phyloP scores from a whole-genome alignment of 1,140 invertebrate genomes.

The Aethina tumida region DNA sequence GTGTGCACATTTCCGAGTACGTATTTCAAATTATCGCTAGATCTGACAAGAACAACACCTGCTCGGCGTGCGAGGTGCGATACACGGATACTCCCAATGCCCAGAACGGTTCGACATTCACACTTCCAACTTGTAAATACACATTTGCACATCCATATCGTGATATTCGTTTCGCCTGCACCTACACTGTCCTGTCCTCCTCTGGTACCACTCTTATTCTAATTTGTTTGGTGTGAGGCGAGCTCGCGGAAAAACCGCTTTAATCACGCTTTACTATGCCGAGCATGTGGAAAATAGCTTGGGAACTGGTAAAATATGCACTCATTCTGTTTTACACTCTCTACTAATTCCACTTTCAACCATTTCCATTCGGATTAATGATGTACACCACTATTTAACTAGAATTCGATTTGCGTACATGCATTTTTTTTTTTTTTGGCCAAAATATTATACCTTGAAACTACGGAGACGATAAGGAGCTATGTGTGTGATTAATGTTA shows the following conservation, averaged over 20 bases:
- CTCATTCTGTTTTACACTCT: too few species aligned
- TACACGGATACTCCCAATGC: constrained; percentile 9
- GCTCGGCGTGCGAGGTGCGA: constrained; percentile 21
- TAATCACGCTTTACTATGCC: constrained; percentile 9
- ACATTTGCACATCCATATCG: constrained; percentile 2
- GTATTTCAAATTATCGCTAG: constrained; percentile 30
- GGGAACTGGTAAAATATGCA: too few species aligned
- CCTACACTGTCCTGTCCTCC: constrained; percentile 4
- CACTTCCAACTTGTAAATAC: constrained; percentile 1
- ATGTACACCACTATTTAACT: too few species aligned
- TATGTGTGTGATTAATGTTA: too few species aligned
- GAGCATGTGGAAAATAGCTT: too few species aligned
- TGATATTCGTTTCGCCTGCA: constrained; percentile 1
- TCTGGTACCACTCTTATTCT: constrained; percentile 6
- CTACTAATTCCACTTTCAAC: too few species aligned
- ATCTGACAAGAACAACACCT: constrained; percentile 32
- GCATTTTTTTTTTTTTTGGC: too few species aligned
- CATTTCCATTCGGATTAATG: too few species aligned
- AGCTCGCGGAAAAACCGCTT: constrained; percentile 3
- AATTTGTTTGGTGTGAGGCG: constrained; percentile 6
- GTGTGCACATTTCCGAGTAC: constrained; percentile 27
- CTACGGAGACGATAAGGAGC: too few species aligned
- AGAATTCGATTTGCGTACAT: too few species aligned
- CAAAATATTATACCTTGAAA: too few species aligned
- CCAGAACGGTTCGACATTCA: constrained; percentile 2